A percentile compares a stretch with the other conserved stretches of the same genome.
Conservation (phyloP, 30 jellyfish, hydroid and myxozoan species). For the Cassiopea andromeda region DNA sequence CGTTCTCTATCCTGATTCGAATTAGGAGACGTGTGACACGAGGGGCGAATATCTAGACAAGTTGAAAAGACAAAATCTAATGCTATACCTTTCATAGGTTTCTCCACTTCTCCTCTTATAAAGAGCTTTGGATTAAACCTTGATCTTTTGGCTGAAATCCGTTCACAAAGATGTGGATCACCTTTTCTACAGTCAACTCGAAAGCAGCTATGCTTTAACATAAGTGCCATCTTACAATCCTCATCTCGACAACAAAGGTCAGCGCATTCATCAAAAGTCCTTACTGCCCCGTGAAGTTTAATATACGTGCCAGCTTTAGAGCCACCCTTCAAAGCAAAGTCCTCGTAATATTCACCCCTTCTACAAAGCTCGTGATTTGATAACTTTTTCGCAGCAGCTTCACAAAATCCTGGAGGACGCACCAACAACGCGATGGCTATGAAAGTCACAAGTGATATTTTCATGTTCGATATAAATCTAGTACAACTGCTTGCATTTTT, state of each 20-base stretch:
- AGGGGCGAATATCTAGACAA: not conserved
- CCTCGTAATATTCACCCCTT: constrained; percentile 86
- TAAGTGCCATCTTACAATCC: constrained; percentile 77
- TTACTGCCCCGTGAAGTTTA: constrained; percentile 74
- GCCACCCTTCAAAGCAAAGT: constrained; percentile 88
- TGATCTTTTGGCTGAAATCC: constrained; percentile 75
- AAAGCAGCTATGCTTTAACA: constrained; percentile 81
- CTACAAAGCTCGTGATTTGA: constrained; percentile 44
- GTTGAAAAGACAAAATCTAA: not conserved
- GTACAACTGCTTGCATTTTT: not conserved
- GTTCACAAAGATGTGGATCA: constrained; percentile 72
- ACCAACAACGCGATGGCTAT: constrained; percentile 23
- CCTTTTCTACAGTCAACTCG: constrained; percentile 79
- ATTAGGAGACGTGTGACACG: no score
- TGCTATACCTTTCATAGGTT: constrained; percentile 60
- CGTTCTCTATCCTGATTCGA: no score
- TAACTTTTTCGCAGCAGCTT: constrained; percentile 29
- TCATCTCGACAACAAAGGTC: constrained; percentile 74
- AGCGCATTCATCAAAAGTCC: constrained; percentile 80
- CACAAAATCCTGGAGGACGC: constrained; percentile 60
- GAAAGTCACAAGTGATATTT: constrained; percentile 34
- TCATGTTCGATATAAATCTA: constrained; percentile 21
- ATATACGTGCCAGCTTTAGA: constrained; percentile 84
- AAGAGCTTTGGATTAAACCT: constrained; percentile 86
- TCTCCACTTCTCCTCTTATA: constrained; percentile 69